Percentiles rank a stretch among this genome's conserved stretches.
Evolutionary conservation across 2,797 vertebrate species (phyloP).

Genomic region (Mormyrops attenuatus): DNA sequence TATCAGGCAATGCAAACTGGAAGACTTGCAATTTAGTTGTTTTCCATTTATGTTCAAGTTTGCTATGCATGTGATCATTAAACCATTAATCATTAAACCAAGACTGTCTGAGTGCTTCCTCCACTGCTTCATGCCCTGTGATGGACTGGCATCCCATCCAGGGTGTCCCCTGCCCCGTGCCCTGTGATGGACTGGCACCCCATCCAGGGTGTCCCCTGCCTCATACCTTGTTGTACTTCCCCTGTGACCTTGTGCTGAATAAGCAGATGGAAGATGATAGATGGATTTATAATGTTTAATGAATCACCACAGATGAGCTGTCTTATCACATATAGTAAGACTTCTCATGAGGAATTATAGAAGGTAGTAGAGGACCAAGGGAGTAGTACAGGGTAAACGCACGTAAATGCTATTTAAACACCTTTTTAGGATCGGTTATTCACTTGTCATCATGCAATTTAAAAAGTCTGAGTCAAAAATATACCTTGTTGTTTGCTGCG

Average conservation of each 20-base stretch:
- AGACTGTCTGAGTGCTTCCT: not conserved
- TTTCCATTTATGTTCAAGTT: not conserved
- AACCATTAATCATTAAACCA: not conserved
- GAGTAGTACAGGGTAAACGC: not conserved
- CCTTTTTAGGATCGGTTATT: not conserved
- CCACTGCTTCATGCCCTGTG: not conserved
- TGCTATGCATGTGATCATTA: not conserved
- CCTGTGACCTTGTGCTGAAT: not conserved
- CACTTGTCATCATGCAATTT: not conserved
- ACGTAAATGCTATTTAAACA: not conserved
- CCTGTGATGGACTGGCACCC: not conserved
- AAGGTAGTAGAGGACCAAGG: not conserved
- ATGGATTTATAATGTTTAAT: not conserved
- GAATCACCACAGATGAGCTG: not conserved
- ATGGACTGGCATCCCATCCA: not conserved
- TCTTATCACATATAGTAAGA: not conserved
- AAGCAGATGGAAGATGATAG: not conserved
- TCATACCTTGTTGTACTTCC: not conserved
- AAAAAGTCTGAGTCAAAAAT: not conserved
- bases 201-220: not conserved
- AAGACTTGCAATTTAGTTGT: not conserved
- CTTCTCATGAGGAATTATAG: not conserved
- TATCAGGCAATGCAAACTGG: not conserved
- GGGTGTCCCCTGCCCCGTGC: not conserved
- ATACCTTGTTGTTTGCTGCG: not conserved